A percentile compares a stretch with the other conserved stretches of the same genome.
Conservation (phyloP, 1,140 invertebrate species). For the Phymorhynchus buccinoides region DNA sequence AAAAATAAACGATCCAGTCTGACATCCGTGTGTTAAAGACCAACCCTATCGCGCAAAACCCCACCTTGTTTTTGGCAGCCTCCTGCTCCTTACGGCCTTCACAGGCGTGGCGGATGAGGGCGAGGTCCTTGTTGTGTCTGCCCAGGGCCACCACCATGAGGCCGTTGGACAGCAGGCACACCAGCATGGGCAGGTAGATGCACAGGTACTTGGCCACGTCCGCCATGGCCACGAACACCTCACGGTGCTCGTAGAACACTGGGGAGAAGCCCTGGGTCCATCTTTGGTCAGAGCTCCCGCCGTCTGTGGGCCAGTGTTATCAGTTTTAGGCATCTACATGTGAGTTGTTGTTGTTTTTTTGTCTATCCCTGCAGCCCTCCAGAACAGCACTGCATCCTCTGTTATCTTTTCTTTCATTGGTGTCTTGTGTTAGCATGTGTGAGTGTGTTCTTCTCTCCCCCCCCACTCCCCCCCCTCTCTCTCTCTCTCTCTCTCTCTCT, state of each 20-base stretch:
- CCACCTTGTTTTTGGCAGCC: not conserved
- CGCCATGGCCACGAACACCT: not conserved
- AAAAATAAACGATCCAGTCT: too few species aligned
- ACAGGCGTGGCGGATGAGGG: not conserved
- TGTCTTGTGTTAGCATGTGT: too few species aligned
- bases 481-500: too few species aligned
- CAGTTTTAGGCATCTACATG: too few species aligned
- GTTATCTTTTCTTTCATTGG: too few species aligned
- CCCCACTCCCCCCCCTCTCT: too few species aligned
- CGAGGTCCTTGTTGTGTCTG: not conserved
- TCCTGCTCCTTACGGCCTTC: not conserved
- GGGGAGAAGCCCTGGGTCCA: not conserved
- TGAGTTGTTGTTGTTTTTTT: too few species aligned
- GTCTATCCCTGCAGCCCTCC: too few species aligned
- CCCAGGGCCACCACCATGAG: not conserved
- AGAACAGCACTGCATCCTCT: too few species aligned
- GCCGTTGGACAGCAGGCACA: not conserved
- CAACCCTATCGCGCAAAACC: too few species aligned
- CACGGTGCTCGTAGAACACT: not conserved
- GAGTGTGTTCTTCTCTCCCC: too few species aligned
- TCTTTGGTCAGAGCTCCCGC: not conserved
- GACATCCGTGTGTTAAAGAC: too few species aligned
- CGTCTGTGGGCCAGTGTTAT: not conserved
- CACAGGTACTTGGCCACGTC: not conserved
- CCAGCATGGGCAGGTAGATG: constrained; percentile 8